phyloP scores from a whole-genome alignment of 2,797 vertebrate species.

The Setipinna tenuifilis region DNA sequence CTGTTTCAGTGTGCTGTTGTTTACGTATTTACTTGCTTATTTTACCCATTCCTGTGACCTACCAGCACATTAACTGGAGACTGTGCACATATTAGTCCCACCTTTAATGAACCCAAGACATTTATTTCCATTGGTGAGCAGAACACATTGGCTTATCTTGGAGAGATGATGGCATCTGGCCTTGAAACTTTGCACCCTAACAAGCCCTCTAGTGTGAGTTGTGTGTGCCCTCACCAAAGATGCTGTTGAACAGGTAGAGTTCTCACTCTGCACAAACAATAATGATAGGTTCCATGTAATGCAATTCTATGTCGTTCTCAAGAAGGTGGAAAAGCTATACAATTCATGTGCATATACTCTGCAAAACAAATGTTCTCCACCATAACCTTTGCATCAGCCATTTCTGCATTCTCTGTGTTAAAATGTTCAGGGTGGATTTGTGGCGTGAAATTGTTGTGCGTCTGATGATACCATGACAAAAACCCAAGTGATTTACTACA shows the following conservation, averaged over 20 bases:
- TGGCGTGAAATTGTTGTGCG: constrained; percentile 54
- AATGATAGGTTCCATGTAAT: neutral
- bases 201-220: too few relatives aligned
- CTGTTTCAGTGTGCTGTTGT: too few relatives aligned
- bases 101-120: too few relatives aligned
- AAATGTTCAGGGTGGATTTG: constrained; percentile 58
- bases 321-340: neutral
- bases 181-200: too few relatives aligned
- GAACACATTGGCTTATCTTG: too few relatives aligned
- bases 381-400: neutral
- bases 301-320: neutral
- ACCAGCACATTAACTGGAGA: too few relatives aligned
- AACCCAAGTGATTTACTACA: constrained; percentile 68
- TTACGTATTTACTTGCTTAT: too few relatives aligned
- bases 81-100: too few relatives aligned
- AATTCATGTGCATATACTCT: neutral
- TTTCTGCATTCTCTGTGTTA: constrained; percentile 43
- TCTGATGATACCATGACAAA: constrained; percentile 65
- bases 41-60: too few relatives aligned
- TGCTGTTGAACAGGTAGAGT: neutral
- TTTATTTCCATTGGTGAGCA: too few relatives aligned
- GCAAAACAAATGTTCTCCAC: constrained; percentile 1
- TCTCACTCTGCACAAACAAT: neutral
- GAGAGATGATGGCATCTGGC: too few relatives aligned
- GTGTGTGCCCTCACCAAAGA: neutral